phyloP scores from a whole-genome alignment of 2,113 vertebrate species.

The Henicopernis longicauda region DNA sequence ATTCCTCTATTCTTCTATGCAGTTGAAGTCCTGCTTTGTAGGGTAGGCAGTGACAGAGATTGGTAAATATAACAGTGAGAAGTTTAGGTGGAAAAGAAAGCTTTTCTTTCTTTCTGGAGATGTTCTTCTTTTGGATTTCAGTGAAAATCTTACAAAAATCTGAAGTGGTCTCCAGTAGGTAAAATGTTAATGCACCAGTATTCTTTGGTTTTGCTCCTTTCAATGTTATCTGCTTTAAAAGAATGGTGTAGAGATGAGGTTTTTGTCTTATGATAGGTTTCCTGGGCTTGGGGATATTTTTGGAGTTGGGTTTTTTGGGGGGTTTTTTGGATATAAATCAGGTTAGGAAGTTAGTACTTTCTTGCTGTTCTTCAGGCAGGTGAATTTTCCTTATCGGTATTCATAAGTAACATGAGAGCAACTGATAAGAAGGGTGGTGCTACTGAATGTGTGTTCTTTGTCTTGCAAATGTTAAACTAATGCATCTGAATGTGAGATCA shows the following conservation, averaged over 20 bases:
- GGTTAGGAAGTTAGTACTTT: not conserved
- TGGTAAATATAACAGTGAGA: not conserved
- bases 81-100: not conserved
- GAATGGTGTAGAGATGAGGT: not conserved
- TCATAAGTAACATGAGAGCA: not conserved
- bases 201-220: not conserved
- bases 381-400: not conserved
- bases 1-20: not conserved
- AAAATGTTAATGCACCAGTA: not conserved
- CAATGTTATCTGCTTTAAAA: not conserved
- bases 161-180: not conserved
- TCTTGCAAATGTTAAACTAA: not conserved
- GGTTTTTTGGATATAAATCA: not conserved
- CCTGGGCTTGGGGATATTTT: not conserved
- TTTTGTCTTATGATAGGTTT: not conserved
- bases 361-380: not conserved
- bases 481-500: not conserved
- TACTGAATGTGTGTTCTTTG: not conserved
- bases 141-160: not conserved
- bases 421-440: not conserved
- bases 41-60: not conserved
- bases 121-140: not conserved
- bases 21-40: not conserved
- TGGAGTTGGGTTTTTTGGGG: not conserved
- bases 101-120: not conserved